Conservation (phyloP, 1,140 invertebrate species). For the Hormaphis cornu region DNA sequence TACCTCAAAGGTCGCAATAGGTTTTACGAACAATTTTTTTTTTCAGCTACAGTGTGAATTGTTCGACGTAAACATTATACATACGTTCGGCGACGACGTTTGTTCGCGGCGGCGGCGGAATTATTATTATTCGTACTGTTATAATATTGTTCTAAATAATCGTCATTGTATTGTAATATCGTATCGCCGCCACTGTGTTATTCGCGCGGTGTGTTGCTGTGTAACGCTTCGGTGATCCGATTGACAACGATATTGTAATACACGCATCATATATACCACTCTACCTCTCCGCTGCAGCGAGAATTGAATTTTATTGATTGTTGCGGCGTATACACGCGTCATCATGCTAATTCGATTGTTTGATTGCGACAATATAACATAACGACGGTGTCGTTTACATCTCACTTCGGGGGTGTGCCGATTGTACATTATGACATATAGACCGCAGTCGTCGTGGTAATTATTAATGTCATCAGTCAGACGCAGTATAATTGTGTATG, state of each 20-base stretch:
- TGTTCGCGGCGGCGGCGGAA: too few relatives aligned
- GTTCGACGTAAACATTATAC: not conserved
- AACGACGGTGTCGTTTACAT: not conserved
- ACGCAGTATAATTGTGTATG: too few relatives aligned
- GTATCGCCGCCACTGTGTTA: not conserved
- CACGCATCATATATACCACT: not conserved
- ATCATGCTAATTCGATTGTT: slow-evolving; percentile 28
- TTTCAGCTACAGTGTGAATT: too few relatives aligned
- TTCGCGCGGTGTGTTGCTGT: too few relatives aligned
- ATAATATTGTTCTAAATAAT: not conserved
- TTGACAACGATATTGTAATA: too few relatives aligned
- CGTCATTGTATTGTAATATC: slow-evolving; percentile 8
- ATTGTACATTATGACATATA: not conserved
- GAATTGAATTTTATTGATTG: slow-evolving; percentile 22
- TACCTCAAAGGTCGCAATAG: too few relatives aligned
- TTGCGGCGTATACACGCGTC: not conserved
- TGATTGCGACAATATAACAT: not conserved
- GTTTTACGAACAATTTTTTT: too few relatives aligned
- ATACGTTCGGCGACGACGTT: not conserved
- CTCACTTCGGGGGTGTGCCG: not conserved
- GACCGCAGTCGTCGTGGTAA: not conserved
- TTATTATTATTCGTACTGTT: not conserved
- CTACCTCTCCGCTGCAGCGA: not conserved
- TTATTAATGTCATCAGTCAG: not conserved
- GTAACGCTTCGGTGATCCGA: too few relatives aligned